These are phyloP conservation scores for Panulirus ornatus DNA, from an alignment of 1,140 invertebrate species.

Conservation along the genomic window DNA sequence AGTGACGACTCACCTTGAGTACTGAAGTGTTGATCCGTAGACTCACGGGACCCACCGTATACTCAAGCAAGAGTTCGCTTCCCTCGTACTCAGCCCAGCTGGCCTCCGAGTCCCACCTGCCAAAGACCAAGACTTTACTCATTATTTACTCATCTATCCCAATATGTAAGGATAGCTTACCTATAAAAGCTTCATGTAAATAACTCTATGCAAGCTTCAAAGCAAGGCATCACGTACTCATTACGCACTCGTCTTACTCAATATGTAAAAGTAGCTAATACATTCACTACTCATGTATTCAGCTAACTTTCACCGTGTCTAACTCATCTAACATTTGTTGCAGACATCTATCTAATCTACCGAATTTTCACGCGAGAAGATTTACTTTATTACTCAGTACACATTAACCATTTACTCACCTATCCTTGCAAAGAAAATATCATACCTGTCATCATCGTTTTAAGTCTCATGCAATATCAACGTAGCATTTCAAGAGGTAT, in stretches of 20 bases:
- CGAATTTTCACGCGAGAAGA: no score
- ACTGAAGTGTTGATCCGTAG: neutral
- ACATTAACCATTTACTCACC: no score
- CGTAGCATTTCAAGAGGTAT: neutral
- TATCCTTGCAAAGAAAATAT: no score
- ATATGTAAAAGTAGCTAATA: neutral
- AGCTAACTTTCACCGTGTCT: no score
- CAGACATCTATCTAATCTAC: no score
- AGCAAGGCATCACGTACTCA: neutral
- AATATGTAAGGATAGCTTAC: no score
- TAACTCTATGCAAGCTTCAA: neutral
- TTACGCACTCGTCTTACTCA: neutral
- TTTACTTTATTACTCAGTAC: no score
- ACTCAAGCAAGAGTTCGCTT: slow-evolving; percentile 28
- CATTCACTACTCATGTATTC: neutral
- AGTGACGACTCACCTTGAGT: slow-evolving; percentile 11
- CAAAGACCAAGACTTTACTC: neutral
- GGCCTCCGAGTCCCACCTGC: slow-evolving; percentile 25
- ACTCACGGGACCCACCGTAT: slow-evolving; percentile 14
- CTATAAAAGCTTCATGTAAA: neutral
- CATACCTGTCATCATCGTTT: no score
- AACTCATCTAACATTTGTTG: no score
- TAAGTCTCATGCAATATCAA: no score
- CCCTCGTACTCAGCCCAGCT: slow-evolving; percentile 28
- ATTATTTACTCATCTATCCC: neutral